These are phyloP conservation scores for Trichomalopsis sarcophagae DNA, from an alignment of 1,140 invertebrate genomes.

Conservation along the genomic window DNA sequence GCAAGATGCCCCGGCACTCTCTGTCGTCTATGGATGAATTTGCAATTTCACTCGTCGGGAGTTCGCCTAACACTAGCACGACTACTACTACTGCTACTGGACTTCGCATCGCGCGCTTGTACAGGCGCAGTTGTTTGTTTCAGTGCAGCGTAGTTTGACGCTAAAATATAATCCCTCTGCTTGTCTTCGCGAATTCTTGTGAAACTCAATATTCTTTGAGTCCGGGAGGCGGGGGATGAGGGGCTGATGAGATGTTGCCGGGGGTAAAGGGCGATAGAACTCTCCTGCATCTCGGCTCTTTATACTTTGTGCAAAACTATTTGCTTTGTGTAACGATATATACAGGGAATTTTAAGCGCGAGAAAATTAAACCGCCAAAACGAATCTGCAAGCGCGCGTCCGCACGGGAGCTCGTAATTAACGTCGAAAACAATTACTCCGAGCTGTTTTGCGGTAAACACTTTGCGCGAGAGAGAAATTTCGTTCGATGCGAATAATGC, in stretches of 20 bases:
- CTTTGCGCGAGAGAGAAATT: too few species aligned
- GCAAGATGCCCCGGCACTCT: constrained; percentile 9
- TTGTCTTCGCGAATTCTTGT: background rate
- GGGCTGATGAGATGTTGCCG: background rate
- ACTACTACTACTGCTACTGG: background rate
- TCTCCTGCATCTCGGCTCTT: background rate
- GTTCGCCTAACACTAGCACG: background rate
- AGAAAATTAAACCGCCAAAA: background rate
- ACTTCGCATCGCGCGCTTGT: background rate
- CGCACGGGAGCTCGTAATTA: background rate
- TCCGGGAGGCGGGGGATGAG: background rate
- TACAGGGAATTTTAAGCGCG: background rate
- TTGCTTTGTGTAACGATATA: constrained; percentile 4
- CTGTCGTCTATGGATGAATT: constrained; percentile 36
- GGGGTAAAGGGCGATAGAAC: background rate
- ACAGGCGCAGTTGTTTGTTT: too few species aligned
- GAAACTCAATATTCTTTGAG: constrained; percentile 1
- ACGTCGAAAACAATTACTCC: background rate
- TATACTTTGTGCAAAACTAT: background rate
- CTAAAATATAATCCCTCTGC: background rate
- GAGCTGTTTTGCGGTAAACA: too few species aligned
- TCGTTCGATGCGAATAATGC: background rate
- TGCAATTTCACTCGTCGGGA: constrained; percentile 28
- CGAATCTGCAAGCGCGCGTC: background rate
- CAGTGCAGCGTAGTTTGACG: background rate